Conservation (phyloP, 2,888 invertebrate genomes). For the Cephus pygmeus region DNA sequence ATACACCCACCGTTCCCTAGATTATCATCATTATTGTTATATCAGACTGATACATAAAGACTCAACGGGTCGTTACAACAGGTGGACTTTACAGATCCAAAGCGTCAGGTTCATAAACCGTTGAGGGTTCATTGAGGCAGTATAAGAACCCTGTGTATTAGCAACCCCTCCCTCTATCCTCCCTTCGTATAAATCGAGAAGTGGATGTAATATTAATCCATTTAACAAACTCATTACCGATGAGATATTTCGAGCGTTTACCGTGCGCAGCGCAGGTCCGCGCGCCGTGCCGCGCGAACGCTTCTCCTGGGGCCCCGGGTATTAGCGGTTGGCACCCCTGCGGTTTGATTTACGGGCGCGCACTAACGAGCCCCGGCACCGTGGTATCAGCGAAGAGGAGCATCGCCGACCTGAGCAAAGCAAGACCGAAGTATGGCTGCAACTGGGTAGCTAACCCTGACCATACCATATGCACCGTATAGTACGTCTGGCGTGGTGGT, state of each 20-base stretch:
- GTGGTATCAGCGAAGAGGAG: not conserved
- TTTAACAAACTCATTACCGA: constrained; percentile 64
- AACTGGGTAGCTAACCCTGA: not conserved
- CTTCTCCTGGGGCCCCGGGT: constrained; percentile 48
- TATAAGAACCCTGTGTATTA: not conserved
- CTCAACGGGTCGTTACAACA: no score
- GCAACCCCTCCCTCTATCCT: not conserved
- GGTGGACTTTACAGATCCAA: no score
- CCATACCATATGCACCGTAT: not conserved
- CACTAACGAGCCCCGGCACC: constrained; percentile 58
- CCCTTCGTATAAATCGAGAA: not conserved
- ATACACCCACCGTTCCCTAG: no score
- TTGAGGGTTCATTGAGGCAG: no score
- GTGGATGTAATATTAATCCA: constrained; percentile 55
- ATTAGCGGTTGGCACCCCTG: constrained; percentile 64
- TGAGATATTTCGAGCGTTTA: constrained; percentile 62
- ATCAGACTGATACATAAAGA: no score
- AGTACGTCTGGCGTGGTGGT: not conserved
- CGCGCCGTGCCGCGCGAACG: constrained; percentile 45
- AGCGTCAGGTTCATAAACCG: no score
- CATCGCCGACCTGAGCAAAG: not conserved
- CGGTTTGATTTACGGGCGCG: constrained; percentile 63
- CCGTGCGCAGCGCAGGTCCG: constrained; percentile 46
- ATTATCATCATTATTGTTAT: no score
- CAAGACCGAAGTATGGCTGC: not conserved